A percentile compares a stretch with the other conserved stretches of the same genome.
These are phyloP conservation scores for Nettapus auritus DNA, from an alignment of 2,113 vertebrate species.

Conservation along the genomic window DNA sequence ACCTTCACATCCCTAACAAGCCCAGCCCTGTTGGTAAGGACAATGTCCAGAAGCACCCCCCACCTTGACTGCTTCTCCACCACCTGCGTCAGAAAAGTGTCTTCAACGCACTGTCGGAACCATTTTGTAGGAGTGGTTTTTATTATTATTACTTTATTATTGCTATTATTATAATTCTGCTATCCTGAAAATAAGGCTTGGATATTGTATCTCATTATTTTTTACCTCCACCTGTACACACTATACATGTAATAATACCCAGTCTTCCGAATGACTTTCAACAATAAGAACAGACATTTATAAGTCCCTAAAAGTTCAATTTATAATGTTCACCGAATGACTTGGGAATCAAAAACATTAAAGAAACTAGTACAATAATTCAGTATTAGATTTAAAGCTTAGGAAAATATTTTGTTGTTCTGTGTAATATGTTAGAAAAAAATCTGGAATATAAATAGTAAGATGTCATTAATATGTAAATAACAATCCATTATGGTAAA, in stretches of 20 bases:
- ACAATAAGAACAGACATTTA: neutral
- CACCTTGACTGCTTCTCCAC: too few species aligned
- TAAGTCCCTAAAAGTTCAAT: neutral
- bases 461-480: neutral
- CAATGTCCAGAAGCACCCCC: too few species aligned
- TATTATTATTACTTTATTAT: too few species aligned
- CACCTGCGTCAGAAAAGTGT: too few species aligned
- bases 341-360: neutral
- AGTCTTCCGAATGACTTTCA: neutral
- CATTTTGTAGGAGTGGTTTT: too few species aligned
- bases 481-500: neutral
- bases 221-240: neutral
- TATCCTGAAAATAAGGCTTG: neutral
- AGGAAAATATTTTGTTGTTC: neutral
- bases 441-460: neutral
- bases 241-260: neutral
- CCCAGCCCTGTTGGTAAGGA: too few species aligned
- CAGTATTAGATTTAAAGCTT: neutral
- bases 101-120: too few species aligned
- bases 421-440: neutral
- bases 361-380: neutral
- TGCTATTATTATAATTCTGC: neutral
- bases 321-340: neutral
- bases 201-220: neutral
- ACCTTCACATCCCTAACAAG: too few species aligned